Evolutionary conservation across 2,888 invertebrate genomes (phyloP).

Genomic region (Hesperia comma): DNA sequence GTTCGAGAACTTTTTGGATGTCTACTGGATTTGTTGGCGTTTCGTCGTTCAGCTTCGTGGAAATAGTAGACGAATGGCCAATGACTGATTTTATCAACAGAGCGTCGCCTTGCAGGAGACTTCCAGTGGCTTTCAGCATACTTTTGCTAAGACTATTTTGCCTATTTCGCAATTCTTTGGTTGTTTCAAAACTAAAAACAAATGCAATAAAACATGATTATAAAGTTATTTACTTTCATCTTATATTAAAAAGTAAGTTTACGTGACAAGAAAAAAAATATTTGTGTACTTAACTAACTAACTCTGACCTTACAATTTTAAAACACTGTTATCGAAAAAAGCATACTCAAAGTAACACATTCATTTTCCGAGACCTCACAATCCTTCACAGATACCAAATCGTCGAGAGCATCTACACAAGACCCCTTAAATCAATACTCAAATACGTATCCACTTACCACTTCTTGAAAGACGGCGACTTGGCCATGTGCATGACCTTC

Average conservation of each 20-base stretch:
- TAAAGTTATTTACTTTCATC: no score
- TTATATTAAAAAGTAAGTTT: no score
- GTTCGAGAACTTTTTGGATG: slow-evolving; percentile 44
- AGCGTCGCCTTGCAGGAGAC: slow-evolving; percentile 74
- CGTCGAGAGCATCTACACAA: no score
- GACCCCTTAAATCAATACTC: no score
- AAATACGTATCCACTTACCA: slow-evolving; percentile 54
- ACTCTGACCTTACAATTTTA: no score
- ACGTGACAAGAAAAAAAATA: no score
- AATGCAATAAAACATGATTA: background rate
- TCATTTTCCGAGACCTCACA: no score
- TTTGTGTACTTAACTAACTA: no score
- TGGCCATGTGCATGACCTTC: slow-evolving; percentile 67
- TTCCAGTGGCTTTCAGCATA: slow-evolving; percentile 74
- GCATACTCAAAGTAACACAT: no score
- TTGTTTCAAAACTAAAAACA: slow-evolving; percentile 69
- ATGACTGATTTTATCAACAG: slow-evolving; percentile 72
- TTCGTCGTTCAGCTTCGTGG: slow-evolving; percentile 66
- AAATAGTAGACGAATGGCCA: slow-evolving; percentile 44
- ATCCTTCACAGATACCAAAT: no score
- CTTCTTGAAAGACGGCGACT: slow-evolving; percentile 71
- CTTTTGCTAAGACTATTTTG: slow-evolving; percentile 78
- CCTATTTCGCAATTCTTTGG: slow-evolving; percentile 75
- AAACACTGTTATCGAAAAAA: no score
- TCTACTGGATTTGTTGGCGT: slow-evolving; percentile 62